Evolutionary conservation across 2,888 invertebrate species (phyloP).

Genomic region (Campoplex nolae): DNA sequence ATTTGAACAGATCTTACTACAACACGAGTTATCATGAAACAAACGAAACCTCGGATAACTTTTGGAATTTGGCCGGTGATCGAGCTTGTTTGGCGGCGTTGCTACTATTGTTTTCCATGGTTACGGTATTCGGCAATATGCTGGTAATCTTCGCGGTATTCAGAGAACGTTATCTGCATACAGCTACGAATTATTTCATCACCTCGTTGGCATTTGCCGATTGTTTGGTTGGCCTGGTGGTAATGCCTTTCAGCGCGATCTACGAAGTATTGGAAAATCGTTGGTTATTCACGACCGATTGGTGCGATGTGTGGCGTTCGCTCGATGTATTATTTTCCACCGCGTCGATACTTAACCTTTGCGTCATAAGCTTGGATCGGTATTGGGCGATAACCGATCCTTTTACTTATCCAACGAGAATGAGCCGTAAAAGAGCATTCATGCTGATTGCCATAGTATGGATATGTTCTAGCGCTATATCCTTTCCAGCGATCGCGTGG

Average conservation of each 20-base stretch:
- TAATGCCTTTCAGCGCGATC: constrained; percentile 98
- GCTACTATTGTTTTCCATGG: constrained; percentile 94
- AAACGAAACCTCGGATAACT: constrained; percentile 75
- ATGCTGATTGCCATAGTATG: constrained; percentile 97
- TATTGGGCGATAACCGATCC: constrained; percentile 99
- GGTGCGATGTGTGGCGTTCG: constrained; percentile 99
- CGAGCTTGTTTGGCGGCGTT: constrained; percentile 92
- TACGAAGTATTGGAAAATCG: constrained; percentile 95
- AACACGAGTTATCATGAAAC: constrained; percentile 73
- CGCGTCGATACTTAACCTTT: constrained; percentile 98
- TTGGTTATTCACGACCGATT: constrained; percentile 97
- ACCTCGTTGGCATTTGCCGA: constrained; percentile 98
- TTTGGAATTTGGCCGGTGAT: constrained; percentile 87
- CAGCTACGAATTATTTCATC: constrained; percentile 98
- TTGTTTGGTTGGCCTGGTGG: constrained; percentile 97
- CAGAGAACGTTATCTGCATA: constrained; percentile 96
- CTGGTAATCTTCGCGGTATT: constrained; percentile 97
- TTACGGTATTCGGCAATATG: constrained; percentile 97
- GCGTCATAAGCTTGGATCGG: constrained; percentile 97
- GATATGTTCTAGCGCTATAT: constrained; percentile 98
- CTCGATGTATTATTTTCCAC: constrained; percentile 98
- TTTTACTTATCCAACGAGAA: constrained; percentile 97
- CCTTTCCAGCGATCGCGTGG: constrained; percentile 99
- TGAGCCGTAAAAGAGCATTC: constrained; percentile 95
- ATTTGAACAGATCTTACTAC: constrained; percentile 76